Percentiles rank a stretch among this genome's conserved stretches.
Evolutionary conservation across 1,140 invertebrate species (phyloP).

Genomic region (Drosophila pruinosa): DNA sequence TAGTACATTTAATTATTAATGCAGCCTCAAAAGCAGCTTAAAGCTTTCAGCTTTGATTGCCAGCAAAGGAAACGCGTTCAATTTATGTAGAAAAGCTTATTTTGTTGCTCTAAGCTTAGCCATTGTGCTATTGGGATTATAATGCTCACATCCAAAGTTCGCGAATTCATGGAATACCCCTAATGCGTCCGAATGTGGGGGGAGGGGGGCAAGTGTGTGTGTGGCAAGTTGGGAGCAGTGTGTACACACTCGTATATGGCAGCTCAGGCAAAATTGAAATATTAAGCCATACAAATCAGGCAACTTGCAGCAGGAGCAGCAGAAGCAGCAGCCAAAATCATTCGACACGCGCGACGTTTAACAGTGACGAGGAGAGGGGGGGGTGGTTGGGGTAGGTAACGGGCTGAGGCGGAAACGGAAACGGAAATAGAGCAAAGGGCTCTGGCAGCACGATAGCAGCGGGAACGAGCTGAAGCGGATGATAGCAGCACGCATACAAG

Average conservation of each 20-base stretch:
- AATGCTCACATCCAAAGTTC: not conserved
- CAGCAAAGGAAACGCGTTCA: not conserved
- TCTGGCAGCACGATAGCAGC: constrained; percentile 24
- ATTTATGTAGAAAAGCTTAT: not conserved
- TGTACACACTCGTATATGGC: not conserved
- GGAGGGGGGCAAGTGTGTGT: not conserved
- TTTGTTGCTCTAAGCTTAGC: not conserved
- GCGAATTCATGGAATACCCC: constrained; percentile 11
- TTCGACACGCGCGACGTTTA: constrained; percentile 68
- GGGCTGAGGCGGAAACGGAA: constrained; percentile 45
- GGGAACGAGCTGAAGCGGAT: constrained; percentile 21
- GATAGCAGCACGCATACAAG: constrained; percentile 17
- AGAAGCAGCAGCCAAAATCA: constrained; percentile 24
- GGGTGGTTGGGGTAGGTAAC: not conserved
- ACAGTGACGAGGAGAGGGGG: constrained; percentile 7
- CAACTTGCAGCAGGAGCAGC: constrained; percentile 15
- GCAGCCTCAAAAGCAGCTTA: not conserved
- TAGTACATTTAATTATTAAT: not conserved
- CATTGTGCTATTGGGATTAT: not conserved
- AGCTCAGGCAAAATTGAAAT: constrained; percentile 61
- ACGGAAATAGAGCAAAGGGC: constrained; percentile 65
- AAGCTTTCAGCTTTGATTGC: no score
- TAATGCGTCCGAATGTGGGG: constrained; percentile 5
- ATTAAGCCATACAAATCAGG: constrained; percentile 75
- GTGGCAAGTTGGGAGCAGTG: not conserved